Percentiles rank a stretch among this genome's conserved stretches.
Evolutionary conservation across 2,888 invertebrate species (phyloP).

Genomic region (Ptychoptera albimana): DNA sequence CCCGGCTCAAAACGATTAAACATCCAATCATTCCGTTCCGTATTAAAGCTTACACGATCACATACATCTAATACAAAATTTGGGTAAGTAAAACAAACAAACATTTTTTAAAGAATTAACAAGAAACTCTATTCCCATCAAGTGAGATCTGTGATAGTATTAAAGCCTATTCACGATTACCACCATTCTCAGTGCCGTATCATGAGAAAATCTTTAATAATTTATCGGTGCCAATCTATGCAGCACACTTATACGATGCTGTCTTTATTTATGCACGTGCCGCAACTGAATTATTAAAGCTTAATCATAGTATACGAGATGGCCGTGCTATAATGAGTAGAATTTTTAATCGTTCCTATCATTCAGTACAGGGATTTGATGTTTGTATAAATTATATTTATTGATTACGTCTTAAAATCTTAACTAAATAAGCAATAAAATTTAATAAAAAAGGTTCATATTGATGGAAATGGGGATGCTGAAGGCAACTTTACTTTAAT

Average conservation of each 20-base stretch:
- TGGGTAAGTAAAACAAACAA: conserved; percentile 37
- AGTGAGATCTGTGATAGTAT: conserved; percentile 56
- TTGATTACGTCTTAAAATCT: background rate
- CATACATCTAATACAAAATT: conserved; percentile 60
- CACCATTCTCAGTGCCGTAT: conserved; percentile 65
- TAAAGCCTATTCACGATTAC: conserved; percentile 47
- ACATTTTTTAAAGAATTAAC: background rate
- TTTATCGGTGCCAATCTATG: conserved; percentile 61
- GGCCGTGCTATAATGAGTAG: conserved; percentile 58
- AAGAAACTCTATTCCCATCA: conserved; percentile 15
- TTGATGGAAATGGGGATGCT: conserved; percentile 78
- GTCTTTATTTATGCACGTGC: conserved; percentile 76
- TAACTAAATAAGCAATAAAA: background rate
- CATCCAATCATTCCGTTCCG: conserved; percentile 56
- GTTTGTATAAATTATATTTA: conserved; percentile 28
- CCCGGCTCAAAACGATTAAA: conserved; percentile 36
- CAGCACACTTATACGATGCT: conserved; percentile 74
- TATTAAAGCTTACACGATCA: conserved; percentile 63
- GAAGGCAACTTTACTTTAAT: conserved; percentile 85
- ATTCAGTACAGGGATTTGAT: conserved; percentile 64
- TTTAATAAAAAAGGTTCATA: conserved; percentile 44
- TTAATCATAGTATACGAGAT: conserved; percentile 52
- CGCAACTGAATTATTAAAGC: conserved; percentile 51
- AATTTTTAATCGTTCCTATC: conserved; percentile 61
- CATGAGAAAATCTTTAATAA: conserved; percentile 58